Evolutionary conservation across 2,113 vertebrate genomes (phyloP).

Genomic region (Mola mola): DNA sequence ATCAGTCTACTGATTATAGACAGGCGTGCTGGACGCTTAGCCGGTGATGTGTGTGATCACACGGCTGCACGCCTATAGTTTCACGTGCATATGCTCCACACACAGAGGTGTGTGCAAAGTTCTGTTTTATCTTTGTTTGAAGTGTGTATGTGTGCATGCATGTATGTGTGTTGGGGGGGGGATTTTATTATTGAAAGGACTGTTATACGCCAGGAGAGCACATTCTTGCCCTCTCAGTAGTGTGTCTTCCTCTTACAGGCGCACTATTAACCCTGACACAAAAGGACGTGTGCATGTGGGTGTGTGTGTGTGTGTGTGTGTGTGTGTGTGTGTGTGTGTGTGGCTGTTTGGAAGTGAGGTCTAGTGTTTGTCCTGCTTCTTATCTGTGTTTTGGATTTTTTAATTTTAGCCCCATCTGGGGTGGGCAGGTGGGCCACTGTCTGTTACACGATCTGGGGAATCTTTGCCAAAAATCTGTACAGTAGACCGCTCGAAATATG

Average conservation of each 20-base stretch:
- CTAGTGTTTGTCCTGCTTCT: slow-evolving; percentile 71
- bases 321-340: slow-evolving; percentile 24
- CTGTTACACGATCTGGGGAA: slow-evolving; percentile 67
- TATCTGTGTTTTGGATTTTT: slow-evolving; percentile 75
- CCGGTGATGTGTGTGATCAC: slow-evolving; percentile 60
- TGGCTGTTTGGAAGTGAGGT: slow-evolving; percentile 26
- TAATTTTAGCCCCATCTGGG: slow-evolving; percentile 79
- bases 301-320: slow-evolving; percentile 22
- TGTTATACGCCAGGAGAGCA: slow-evolving; percentile 72
- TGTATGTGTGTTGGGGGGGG: slow-evolving; percentile 49
- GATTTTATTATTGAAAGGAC: slow-evolving; percentile 74
- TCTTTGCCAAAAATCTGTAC: slow-evolving; percentile 75
- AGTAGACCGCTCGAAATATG: slow-evolving; percentile 74
- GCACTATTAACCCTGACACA: slow-evolving; percentile 76
- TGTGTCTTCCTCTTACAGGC: slow-evolving; percentile 76
- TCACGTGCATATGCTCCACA: not conserved
- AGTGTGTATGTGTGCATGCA: slow-evolving; percentile 43
- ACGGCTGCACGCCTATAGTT: not conserved
- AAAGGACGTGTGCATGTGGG: slow-evolving; percentile 56
- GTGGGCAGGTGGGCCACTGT: slow-evolving; percentile 76
- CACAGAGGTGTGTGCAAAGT: slow-evolving; percentile 6
- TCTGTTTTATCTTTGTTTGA: slow-evolving; percentile 46
- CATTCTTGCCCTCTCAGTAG: slow-evolving; percentile 69
- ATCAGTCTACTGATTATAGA: slow-evolving; percentile 98
- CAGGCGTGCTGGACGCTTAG: slow-evolving; percentile 80